Evolutionary conservation across 2,113 vertebrate species (phyloP).

Genomic region (Tenrec ecaudatus): DNA sequence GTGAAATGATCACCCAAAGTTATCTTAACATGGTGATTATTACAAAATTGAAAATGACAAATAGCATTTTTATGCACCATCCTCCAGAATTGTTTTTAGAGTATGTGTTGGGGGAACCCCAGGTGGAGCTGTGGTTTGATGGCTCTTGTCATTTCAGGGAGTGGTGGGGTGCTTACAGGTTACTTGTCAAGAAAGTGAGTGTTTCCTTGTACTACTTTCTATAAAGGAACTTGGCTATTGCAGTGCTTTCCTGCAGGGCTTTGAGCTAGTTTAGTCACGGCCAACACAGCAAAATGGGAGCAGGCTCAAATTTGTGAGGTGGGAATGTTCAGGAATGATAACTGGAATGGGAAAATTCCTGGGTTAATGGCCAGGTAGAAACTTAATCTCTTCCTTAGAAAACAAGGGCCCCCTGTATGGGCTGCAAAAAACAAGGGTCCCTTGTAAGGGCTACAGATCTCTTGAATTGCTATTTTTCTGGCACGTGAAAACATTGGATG

Average conservation of each 20-base stretch:
- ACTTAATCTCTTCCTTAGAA: not conserved
- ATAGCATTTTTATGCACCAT: not conserved
- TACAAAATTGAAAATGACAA: conserved; percentile 3
- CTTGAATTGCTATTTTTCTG: too few species aligned
- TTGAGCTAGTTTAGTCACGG: not conserved
- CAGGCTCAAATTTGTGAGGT: not conserved
- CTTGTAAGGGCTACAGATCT: too few species aligned
- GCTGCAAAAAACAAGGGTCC: too few species aligned
- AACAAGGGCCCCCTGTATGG: too few species aligned
- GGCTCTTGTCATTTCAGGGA: not conserved
- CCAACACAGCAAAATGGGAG: not conserved
- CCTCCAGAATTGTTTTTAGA: conserved; percentile 49
- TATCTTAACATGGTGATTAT: not conserved
- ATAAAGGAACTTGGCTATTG: conserved; percentile 11
- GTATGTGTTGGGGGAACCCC: not conserved
- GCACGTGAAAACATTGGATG: too few species aligned
- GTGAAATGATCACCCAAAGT: conserved; percentile 8
- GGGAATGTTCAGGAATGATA: not conserved
- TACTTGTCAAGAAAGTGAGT: not conserved
- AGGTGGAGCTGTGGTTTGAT: not conserved
- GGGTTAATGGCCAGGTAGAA: not conserved
- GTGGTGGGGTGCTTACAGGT: not conserved
- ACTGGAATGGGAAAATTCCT: not conserved
- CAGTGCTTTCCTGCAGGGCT: not conserved
- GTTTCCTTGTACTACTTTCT: conserved; percentile 1